phyloP scores from a whole-genome alignment of 2,113 vertebrate species.

The Polypterus senegalus region DNA sequence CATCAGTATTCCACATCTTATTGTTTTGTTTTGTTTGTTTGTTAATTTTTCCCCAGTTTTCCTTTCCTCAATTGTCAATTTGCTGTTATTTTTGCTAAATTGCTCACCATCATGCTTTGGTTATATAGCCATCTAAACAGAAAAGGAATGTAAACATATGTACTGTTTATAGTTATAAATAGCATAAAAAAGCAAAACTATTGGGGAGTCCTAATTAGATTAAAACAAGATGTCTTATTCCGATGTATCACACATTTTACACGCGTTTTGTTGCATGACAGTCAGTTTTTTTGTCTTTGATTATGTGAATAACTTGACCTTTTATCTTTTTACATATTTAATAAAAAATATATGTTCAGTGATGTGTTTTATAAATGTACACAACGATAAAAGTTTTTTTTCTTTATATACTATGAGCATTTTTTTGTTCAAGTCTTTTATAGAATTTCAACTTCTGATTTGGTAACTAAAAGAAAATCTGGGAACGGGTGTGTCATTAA shows the following conservation, averaged over 20 bases:
- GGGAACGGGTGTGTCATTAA: background rate
- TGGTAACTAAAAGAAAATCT: background rate
- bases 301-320: constrained; percentile 95
- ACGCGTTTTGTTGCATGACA: constrained; percentile 89
- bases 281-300: constrained; percentile 62
- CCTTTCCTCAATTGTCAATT: constrained; percentile 50
- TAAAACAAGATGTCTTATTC: constrained; percentile 62
- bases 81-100: constrained; percentile 78
- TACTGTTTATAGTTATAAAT: constrained; percentile 94
- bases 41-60: constrained; percentile 12
- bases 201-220: constrained; percentile 50
- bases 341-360: constrained; percentile 77
- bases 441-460: constrained; percentile 9
- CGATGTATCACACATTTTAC: constrained; percentile 72
- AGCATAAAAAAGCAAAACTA: constrained; percentile 54
- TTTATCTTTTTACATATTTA: constrained; percentile 99
- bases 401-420: background rate
- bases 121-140: constrained; percentile 94
- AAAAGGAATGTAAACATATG: constrained; percentile 99
- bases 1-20: constrained; percentile 49
- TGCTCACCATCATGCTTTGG: constrained; percentile 79
- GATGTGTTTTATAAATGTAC: constrained; percentile 53
- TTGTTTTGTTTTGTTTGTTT: constrained; percentile 30
- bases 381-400: constrained; percentile 23
- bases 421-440: no score